Conservation (phyloP, 1,140 invertebrate genomes). For the Heliconius eleuchia region DNA sequence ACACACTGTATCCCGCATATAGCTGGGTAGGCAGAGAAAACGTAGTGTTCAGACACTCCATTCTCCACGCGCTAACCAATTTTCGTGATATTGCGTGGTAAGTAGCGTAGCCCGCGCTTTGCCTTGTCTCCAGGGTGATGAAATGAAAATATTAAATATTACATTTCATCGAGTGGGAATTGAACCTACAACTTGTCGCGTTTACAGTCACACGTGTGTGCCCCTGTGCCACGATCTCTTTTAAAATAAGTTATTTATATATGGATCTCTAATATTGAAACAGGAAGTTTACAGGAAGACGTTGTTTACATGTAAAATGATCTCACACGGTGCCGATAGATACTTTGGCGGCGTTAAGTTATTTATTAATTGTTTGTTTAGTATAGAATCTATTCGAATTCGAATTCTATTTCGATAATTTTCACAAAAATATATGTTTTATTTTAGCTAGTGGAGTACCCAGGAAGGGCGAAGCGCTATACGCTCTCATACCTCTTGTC, state of each 20-base stretch:
- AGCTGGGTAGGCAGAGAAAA: not conserved
- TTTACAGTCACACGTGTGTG: too few species aligned
- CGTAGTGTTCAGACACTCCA: not conserved
- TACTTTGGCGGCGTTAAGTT: slow-evolving; percentile 4
- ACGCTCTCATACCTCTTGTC: not conserved
- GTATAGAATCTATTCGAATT: too few species aligned
- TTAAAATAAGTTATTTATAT: not conserved
- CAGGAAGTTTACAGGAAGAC: slow-evolving; percentile 20
- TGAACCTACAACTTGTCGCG: too few species aligned
- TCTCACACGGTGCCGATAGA: slow-evolving; percentile 18
- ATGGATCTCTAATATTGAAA: slow-evolving; percentile 13
- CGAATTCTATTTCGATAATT: too few species aligned
- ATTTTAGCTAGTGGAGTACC: not conserved
- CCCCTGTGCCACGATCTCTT: not conserved
- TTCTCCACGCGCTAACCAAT: not conserved
- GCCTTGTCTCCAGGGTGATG: not conserved
- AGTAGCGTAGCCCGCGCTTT: not conserved
- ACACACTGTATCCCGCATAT: not conserved
- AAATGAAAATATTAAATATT: not conserved
- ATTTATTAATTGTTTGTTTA: not conserved
- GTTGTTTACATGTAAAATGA: slow-evolving; percentile 12
- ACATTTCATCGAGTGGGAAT: too few species aligned
- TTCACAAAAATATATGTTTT: too few species aligned
- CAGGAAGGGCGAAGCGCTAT: not conserved
- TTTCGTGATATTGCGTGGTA: not conserved